Percentiles rank a stretch among this genome's conserved stretches.
Evolutionary conservation across 37 sponge, comb jelly and placozoan genomes (phyloP).

Genomic region (Oopsacas minuta): DNA sequence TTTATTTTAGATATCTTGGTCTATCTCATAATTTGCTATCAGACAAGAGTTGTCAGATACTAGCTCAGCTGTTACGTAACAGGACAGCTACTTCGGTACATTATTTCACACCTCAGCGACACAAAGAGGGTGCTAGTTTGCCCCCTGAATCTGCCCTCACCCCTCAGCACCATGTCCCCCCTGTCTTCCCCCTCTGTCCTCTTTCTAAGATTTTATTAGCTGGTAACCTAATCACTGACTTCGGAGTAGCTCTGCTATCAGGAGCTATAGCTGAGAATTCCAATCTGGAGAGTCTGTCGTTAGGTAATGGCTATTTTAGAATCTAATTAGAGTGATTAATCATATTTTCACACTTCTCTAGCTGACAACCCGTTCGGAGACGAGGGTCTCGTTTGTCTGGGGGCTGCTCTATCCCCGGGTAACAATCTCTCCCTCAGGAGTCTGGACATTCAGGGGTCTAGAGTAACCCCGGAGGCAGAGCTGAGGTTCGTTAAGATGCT

Average conservation of each 20-base stretch:
- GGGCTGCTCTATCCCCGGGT: constrained; percentile 32
- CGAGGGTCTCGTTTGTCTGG: constrained; percentile 53
- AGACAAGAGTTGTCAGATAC: neutral
- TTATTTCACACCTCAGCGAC: neutral
- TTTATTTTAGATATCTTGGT: neutral
- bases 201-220: neutral
- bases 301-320: constrained; percentile 17
- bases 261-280: constrained; percentile 38
- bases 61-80: neutral
- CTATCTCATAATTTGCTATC: neutral
- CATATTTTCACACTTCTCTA: neutral
- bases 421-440: constrained; percentile 39
- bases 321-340: neutral
- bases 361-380: constrained; percentile 81
- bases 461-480: constrained; percentile 29
- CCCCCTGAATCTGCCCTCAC: neutral
- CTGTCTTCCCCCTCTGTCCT: neutral
- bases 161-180: neutral
- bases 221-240: constrained; percentile 27
- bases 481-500: neutral
- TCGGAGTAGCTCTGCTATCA: constrained; percentile 42
- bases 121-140: neutral
- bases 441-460: constrained; percentile 41
- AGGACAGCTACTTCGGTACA: neutral
- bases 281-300: constrained; percentile 53